These are phyloP conservation scores for Drosophila gaucha DNA, from an alignment of 2,888 invertebrate species.

Conservation along the genomic window DNA sequence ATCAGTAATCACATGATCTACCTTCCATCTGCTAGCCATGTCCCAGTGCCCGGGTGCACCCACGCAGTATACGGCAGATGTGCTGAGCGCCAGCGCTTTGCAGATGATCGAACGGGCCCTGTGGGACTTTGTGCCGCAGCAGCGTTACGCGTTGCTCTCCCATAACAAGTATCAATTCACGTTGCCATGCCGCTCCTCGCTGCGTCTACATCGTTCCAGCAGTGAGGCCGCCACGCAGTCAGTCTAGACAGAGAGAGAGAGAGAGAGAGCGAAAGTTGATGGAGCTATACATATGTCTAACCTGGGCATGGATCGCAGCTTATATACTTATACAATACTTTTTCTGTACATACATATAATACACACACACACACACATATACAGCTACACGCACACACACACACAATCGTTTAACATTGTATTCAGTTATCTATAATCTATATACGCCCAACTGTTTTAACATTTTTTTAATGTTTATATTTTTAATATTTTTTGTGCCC, in stretches of 20 bases:
- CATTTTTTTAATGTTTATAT: slow-evolving; percentile 51
- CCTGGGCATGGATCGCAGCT: slow-evolving; percentile 27
- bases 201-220: slow-evolving; percentile 75
- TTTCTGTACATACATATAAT: slow-evolving; percentile 52
- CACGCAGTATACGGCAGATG: slow-evolving; percentile 88
- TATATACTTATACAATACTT: slow-evolving; percentile 29
- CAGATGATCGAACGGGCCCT: slow-evolving; percentile 88
- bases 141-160: slow-evolving; percentile 84
- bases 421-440: slow-evolving; percentile 25
- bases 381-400: not conserved
- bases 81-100: slow-evolving; percentile 87
- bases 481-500: slow-evolving; percentile 23
- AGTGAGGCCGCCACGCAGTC: slow-evolving; percentile 67
- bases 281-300: slow-evolving; percentile 3
- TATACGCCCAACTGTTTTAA: slow-evolving; percentile 30
- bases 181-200: slow-evolving; percentile 85
- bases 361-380: slow-evolving; percentile 11
- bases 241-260: slow-evolving; percentile 45
- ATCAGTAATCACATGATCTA: not conserved
- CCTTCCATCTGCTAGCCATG: slow-evolving; percentile 55
- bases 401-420: slow-evolving; percentile 20
- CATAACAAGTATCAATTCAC: slow-evolving; percentile 84
- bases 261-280: not conserved
- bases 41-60: slow-evolving; percentile 87
- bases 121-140: slow-evolving; percentile 86